Evolutionary conservation across 2,888 invertebrate genomes (phyloP), one percentile per base, ranked within the genome.

Genomic region (Blomia tropicalis): DNA sequence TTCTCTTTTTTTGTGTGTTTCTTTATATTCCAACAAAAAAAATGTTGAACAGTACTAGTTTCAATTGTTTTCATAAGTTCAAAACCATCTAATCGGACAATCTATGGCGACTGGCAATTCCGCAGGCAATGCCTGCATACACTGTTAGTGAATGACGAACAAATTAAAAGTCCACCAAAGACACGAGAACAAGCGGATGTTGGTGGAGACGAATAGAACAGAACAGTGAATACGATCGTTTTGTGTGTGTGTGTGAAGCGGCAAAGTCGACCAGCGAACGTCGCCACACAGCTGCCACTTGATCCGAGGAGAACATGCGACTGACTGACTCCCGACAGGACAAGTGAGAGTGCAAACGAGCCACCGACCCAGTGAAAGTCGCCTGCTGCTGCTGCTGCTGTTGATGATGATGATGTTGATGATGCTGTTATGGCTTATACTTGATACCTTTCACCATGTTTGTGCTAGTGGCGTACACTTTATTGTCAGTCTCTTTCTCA

Each of bases 291-390:
- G 36, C 36, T 36, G 36, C n/a, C 7, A 22, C 7, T n/a, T 11
- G 51, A 47, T 47, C 51, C 51, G 51, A 22, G 51, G 51, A 27
- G n/a, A 27, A 47, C 51, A 47, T 47, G 51, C 51, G 51, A 47
- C 51, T 47, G 51, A 7, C 51, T 11, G 51, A 19, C 51, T 47
- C 11, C 23, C 51, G 7, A 7, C 51, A 27, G 7, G 11, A 17
- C 36, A 22, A 47, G 51, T 47, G 51, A 47, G 51, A 47, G 51
- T 47, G 51, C 51, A 27, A 47, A 27, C 51, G 51, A 47, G 51
- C 7, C 23, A 47, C 7, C n/a, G 51, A 19, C 51, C 51, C 51
- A 47, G 51, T 47, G 51, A 47, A 47, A 47, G 51, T 47, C 51
- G 51, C 7, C 51, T 22, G 14, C 51, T 47, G 51, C 7, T 47